Conservation (phyloP, 2,888 invertebrate species). For the Thyatira batis region DNA sequence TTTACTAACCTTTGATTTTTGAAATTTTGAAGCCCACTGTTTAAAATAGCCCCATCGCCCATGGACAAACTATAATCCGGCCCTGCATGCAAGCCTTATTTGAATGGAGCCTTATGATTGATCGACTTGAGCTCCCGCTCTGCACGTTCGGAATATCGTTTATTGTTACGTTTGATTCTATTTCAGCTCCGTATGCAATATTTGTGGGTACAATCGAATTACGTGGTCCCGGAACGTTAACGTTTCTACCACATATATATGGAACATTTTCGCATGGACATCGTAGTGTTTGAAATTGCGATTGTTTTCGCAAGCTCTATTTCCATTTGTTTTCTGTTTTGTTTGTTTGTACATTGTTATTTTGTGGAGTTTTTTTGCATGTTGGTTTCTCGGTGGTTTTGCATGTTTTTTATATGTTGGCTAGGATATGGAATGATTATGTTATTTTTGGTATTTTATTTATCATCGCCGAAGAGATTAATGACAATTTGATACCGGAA, state of each 20-base stretch:
- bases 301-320: neutral
- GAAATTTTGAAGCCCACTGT: no score
- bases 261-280: neutral
- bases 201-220: neutral
- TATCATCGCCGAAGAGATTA: no score
- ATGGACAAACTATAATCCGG: neutral
- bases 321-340: no score
- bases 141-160: neutral
- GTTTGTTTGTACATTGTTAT: no score
- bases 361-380: no score
- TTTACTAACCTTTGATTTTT: no score
- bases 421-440: no score
- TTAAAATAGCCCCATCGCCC: no score
- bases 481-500: no score
- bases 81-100: conserved; percentile 1
- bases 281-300: neutral
- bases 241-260: neutral
- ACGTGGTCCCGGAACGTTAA: neutral
- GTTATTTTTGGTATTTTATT: no score
- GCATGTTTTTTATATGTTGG: no score
- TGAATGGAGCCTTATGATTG: conserved; percentile 17
- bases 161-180: neutral
- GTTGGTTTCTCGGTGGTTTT: no score
- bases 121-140: conserved; percentile 7
- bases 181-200: neutral